Conservation (phyloP, 2,113 vertebrate species). For the Mirounga angustirostris region DNA sequence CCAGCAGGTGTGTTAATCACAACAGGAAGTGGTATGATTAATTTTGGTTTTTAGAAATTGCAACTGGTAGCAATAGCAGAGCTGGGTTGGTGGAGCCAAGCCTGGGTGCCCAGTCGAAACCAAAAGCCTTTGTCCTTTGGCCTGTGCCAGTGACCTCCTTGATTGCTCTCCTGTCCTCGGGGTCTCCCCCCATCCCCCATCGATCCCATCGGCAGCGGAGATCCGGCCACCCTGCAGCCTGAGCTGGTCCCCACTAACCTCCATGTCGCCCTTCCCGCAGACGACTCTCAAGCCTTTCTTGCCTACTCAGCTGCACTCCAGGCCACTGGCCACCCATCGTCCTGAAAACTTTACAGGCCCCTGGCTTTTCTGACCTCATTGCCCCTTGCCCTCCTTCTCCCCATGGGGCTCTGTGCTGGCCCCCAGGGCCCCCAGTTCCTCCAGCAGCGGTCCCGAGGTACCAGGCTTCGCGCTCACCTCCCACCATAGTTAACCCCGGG, state of each 20-base stretch:
- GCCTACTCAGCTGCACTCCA: neutral
- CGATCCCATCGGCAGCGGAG: neutral
- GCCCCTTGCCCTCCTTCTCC: neutral
- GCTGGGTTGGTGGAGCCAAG: neutral
- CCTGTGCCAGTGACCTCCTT: rapidly evolving
- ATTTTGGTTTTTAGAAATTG: neutral
- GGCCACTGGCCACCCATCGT: neutral
- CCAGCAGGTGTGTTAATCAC: neutral
- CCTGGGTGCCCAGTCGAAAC: neutral
- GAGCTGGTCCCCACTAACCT: neutral
- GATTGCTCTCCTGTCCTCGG: neutral
- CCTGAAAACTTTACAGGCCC: neutral
- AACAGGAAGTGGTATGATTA: neutral
- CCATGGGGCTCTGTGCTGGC: neutral
- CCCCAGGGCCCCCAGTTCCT: neutral
- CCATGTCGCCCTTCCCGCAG: neutral
- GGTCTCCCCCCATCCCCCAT: neutral
- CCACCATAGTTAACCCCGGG: neutral
- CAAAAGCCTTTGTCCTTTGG: neutral
- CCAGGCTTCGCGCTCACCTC: neutral
- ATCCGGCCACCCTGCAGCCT: neutral
- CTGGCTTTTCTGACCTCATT: neutral
- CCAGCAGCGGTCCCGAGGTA: neutral
- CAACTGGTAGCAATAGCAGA: neutral
- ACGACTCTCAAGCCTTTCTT: neutral